These are phyloP conservation scores for Plumapathes pennacea DNA, from an alignment of 92 coral and sea anemone genomes.

Conservation along the genomic window DNA sequence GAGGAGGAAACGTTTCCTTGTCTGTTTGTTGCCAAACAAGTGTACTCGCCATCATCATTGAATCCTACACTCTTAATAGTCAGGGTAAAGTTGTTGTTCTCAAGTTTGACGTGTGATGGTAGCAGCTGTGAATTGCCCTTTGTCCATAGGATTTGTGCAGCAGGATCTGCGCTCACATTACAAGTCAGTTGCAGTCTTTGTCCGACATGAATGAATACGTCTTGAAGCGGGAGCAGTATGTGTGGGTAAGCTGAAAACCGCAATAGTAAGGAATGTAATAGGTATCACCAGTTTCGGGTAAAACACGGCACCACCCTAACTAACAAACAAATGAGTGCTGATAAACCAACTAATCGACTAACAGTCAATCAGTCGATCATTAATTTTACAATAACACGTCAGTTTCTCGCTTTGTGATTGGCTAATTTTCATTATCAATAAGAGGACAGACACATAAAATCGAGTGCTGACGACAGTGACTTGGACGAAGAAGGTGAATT, in stretches of 20 bases:
- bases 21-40: slow-evolving; percentile 27
- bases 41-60: slow-evolving; percentile 27
- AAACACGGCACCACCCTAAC: no score
- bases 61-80: slow-evolving; percentile 13
- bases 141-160: slow-evolving; percentile 48
- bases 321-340: no score
- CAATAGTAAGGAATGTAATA: background rate
- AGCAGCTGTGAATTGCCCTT: slow-evolving; percentile 4
- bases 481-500: no score
- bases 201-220: slow-evolving; percentile 5
- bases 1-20: background rate
- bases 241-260: slow-evolving; percentile 7
- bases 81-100: slow-evolving; percentile 9
- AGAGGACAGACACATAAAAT: no score
- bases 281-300: no score
- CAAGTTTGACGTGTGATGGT: background rate
- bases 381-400: no score
- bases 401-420: no score
- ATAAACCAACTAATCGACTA: no score
- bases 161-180: slow-evolving; percentile 57
- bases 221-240: slow-evolving; percentile 2
- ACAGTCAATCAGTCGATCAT: no score
- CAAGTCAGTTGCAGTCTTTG: slow-evolving; percentile 23
- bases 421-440: no score
- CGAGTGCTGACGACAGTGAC: no score